phyloP scores from a whole-genome alignment of 2,113 vertebrate genomes.

The Sigmodon hispidus region DNA sequence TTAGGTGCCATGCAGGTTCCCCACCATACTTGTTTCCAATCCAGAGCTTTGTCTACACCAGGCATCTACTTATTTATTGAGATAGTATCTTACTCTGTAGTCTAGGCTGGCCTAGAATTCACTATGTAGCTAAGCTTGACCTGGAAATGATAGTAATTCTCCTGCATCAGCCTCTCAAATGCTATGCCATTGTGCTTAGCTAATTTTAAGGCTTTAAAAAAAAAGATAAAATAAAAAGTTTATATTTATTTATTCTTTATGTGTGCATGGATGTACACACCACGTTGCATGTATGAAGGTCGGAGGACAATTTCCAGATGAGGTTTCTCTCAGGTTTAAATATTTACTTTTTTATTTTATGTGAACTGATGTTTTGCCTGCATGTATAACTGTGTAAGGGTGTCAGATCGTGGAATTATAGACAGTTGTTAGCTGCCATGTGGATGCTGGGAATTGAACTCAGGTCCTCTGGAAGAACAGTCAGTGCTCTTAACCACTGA shows the following conservation, averaged over 20 bases:
- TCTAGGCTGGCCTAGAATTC: neutral
- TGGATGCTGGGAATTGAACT: neutral
- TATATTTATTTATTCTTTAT: neutral
- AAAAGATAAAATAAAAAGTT: neutral
- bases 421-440: no score
- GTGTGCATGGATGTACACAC: neutral
- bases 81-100: neutral
- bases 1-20: no score
- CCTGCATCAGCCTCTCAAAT: neutral
- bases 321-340: neutral
- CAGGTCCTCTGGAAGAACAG: no score
- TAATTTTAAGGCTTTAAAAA: neutral
- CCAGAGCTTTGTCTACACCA: neutral
- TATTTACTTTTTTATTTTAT: no score
- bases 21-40: neutral
- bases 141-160: neutral
- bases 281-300: neutral
- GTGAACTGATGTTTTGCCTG: no score
- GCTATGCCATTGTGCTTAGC: neutral
- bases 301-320: neutral
- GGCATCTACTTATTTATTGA: neutral
- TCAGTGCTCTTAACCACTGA: no score
- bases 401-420: no score
- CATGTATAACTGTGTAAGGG: no score
- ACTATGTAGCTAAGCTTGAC: neutral